Conservation (phyloP, 2,797 vertebrate species). For the Urosaurus nigricauda region DNA sequence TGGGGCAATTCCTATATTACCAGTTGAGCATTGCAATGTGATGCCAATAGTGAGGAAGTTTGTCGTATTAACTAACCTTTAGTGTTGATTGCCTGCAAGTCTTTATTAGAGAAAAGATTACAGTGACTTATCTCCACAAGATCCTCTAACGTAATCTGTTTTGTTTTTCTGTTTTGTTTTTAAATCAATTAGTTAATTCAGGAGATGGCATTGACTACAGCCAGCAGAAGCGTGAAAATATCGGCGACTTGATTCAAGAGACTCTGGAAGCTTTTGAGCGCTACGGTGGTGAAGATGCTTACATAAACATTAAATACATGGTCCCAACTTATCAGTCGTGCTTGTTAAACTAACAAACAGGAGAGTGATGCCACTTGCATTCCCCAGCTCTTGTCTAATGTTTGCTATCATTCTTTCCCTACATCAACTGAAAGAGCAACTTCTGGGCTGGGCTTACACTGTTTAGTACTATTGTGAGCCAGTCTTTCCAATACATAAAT, state of each 20-base stretch:
- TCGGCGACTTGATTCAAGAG: slow-evolving; percentile 92
- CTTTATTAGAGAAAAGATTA: neutral
- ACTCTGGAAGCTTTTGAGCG: slow-evolving; percentile 90
- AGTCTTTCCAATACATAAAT: slow-evolving; percentile 86
- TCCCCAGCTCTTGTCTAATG: slow-evolving; percentile 57
- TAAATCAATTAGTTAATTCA: slow-evolving; percentile 83
- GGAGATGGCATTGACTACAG: slow-evolving; percentile 91
- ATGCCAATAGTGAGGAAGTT: neutral
- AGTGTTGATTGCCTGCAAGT: neutral
- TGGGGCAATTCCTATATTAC: neutral
- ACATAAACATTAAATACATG: slow-evolving; percentile 87
- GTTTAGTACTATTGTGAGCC: slow-evolving; percentile 80
- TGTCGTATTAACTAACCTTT: neutral
- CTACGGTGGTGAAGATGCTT: slow-evolving; percentile 86
- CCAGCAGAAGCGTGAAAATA: slow-evolving; percentile 90
- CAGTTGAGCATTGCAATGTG: neutral
- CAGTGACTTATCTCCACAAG: neutral
- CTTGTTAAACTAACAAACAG: slow-evolving; percentile 74
- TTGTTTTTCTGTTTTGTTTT: slow-evolving; percentile 62
- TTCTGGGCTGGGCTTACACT: slow-evolving; percentile 73
- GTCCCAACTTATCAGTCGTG: slow-evolving; percentile 84
- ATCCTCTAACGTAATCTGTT: slow-evolving; percentile 47
- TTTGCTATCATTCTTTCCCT: slow-evolving; percentile 73
- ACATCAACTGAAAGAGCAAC: slow-evolving; percentile 78
- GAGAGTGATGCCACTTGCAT: slow-evolving; percentile 52